Evolutionary conservation across 1,140 invertebrate species (phyloP).

Genomic region (Phocides pigmalion): DNA sequence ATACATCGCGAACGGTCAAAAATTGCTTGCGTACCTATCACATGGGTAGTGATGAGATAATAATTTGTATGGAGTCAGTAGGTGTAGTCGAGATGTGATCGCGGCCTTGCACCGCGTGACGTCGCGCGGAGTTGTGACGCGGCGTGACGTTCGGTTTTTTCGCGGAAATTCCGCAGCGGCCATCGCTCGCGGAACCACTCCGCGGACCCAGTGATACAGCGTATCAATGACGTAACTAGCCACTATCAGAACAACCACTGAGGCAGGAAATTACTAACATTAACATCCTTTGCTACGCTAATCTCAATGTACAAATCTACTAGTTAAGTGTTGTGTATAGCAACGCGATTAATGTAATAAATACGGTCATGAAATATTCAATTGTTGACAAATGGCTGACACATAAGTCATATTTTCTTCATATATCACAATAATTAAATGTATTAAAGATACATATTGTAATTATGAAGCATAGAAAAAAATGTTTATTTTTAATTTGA

Average conservation of each 20-base stretch:
- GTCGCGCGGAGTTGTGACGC: slow-evolving; percentile 62
- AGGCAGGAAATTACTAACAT: neutral
- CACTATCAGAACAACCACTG: slow-evolving; percentile 4
- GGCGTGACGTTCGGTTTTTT: slow-evolving; percentile 70
- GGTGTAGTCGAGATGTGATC: slow-evolving; percentile 14
- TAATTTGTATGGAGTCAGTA: neutral
- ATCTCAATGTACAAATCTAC: no score
- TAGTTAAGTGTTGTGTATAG: no score
- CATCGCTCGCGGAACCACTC: slow-evolving; percentile 56
- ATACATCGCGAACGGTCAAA: neutral
- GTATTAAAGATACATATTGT: neutral
- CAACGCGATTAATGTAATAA: no score
- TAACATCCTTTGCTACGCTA: neutral
- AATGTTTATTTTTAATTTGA: neutral
- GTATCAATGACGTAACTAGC: slow-evolving; percentile 23
- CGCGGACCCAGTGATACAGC: slow-evolving; percentile 7
- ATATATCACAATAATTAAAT: neutral
- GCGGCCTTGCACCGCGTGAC: slow-evolving; percentile 65
- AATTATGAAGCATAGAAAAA: no score
- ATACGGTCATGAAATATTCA: no score
- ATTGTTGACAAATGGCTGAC: no score
- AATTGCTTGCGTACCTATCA: neutral
- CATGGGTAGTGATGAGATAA: neutral
- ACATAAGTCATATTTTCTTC: no score
- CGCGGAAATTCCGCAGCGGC: slow-evolving; percentile 77